Conservation (phyloP, 2,888 invertebrate genomes). For the Eupithecia inturbata region DNA sequence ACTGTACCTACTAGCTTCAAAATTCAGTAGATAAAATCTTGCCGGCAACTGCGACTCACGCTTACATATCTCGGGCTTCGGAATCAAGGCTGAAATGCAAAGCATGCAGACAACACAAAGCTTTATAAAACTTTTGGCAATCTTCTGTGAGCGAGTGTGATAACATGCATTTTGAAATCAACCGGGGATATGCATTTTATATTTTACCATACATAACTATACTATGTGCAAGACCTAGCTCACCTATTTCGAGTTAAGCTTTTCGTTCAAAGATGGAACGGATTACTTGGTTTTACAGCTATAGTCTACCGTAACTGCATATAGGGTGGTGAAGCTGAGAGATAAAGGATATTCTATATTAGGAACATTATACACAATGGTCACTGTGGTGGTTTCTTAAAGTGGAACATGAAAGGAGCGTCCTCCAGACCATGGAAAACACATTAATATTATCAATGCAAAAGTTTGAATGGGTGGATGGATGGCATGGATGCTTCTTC, state of each 20-base stretch:
- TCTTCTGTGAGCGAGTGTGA: slow-evolving; percentile 24
- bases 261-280: slow-evolving; percentile 2
- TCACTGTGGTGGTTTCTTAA: background rate
- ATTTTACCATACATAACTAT: background rate
- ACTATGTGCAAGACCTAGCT: background rate
- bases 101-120: slow-evolving; percentile 20
- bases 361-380: background rate
- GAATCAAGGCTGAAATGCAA: slow-evolving; percentile 11
- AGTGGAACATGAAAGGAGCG: too few species aligned
- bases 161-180: slow-evolving; percentile 15
- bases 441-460: background rate
- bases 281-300: background rate
- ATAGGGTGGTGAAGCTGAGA: background rate
- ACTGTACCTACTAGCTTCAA: background rate
- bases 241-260: background rate
- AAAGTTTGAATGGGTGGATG: background rate
- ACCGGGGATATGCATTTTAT: slow-evolving; percentile 4
- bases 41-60: background rate
- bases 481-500: background rate
- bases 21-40: slow-evolving; percentile 5
- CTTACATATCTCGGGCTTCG: background rate
- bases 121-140: slow-evolving; percentile 23
- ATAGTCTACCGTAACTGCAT: background rate
- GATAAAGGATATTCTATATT: background rate
- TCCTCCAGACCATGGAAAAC: too few species aligned